Evolutionary conservation across 2,113 vertebrate species (phyloP), one percentile per base, ranked within the genome.

Genomic region (Pangasianodon gigas): DNA sequence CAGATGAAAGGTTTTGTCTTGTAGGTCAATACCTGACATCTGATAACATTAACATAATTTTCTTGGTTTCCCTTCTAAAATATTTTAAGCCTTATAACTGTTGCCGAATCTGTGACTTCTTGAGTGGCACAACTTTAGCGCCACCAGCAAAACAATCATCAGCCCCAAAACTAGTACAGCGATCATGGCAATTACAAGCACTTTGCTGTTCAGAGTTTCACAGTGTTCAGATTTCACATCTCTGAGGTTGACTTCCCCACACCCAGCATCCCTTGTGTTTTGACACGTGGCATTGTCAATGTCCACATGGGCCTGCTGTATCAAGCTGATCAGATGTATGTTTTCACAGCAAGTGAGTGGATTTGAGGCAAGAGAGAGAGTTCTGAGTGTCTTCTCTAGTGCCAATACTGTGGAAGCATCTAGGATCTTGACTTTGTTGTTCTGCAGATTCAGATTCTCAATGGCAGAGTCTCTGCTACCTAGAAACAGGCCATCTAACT

Each of bases 341-440:
- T 97, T 98, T 88, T 95, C 96, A 0, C 98, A 99, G 95, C 98
- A 99, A 90, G 86, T 96, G 16, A 99, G 96, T 0, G 98, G 98
- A 90, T 99, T 99, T 21, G 97, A 97, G 2, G 96, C 94, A 80
- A 99, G 93, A 92, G 98, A 97, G 54, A 99, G 95, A 48, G 95
- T 97, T 89, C 96, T 96, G 2, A 99, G 96, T 0, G 97, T 97
- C 80, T 90, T 95, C 90, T 97, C 96, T 94, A 99, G 91, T 16
- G 95, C 95, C 0, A 95, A 92, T 87, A 99, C 95, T 56, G 96
- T 96, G 46, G 94, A 94, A 89, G 93, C 90, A 1, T 98, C 95
- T 84, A 99, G 93, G 0, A 95, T 96, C 67, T 96, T 96, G 91
- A 99, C 95, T 89, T 95, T 96, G 86, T 99, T 99, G 93, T 98